These are phyloP conservation scores for Drusus annulatus DNA, from an alignment of 1,140 invertebrate genomes.

Conservation along the genomic window DNA sequence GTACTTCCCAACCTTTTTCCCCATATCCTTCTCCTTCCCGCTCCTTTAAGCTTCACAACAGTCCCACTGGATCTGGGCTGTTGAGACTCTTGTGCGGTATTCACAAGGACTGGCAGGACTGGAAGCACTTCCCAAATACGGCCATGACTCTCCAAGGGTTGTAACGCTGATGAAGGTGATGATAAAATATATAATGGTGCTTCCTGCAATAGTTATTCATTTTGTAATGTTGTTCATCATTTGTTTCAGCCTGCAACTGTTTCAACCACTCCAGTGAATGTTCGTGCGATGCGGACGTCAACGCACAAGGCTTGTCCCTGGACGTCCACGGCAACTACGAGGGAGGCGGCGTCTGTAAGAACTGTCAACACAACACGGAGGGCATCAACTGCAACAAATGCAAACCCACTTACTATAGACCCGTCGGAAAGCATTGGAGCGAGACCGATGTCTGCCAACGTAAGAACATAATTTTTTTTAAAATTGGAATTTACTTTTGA, in stretches of 20 bases:
- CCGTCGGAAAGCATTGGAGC: slow-evolving; percentile 84
- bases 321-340: slow-evolving; percentile 94
- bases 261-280: slow-evolving; percentile 95
- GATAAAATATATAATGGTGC: too few relatives aligned
- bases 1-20: too few relatives aligned
- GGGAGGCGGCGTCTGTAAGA: slow-evolving; percentile 93
- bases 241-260: slow-evolving; percentile 93
- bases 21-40: too few relatives aligned
- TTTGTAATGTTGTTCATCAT: slow-evolving; percentile 25
- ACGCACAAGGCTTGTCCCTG: slow-evolving; percentile 83
- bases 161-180: too few relatives aligned
- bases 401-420: slow-evolving; percentile 87
- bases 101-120: too few relatives aligned
- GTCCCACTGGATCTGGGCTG: too few relatives aligned
- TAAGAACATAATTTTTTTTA: slow-evolving; percentile 69
- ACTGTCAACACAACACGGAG: slow-evolving; percentile 94
- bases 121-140: too few relatives aligned
- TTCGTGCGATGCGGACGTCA: slow-evolving; percentile 88
- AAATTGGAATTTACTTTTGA: too few relatives aligned
- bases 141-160: too few relatives aligned
- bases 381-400: slow-evolving; percentile 99
- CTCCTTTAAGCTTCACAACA: too few relatives aligned
- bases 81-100: too few relatives aligned
- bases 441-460: slow-evolving; percentile 94
- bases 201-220: too few relatives aligned